Percentiles rank a stretch among this genome's conserved stretches.
phyloP scores from a whole-genome alignment of 2,888 invertebrate species.

The Diaprepes abbreviatus region DNA sequence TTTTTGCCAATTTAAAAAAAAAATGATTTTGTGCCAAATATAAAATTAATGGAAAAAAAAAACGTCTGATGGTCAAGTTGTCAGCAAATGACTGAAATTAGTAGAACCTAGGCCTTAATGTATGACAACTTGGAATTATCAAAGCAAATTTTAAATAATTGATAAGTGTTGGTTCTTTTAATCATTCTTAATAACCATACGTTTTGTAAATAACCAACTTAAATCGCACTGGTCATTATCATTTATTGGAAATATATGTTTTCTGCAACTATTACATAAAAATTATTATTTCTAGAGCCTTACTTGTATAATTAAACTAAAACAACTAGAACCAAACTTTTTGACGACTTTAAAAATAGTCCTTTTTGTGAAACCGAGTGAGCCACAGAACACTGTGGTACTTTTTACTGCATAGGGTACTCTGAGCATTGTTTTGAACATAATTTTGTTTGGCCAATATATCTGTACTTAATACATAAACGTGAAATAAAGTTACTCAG shows the following conservation, averaged over 20 bases:
- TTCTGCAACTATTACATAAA: not conserved
- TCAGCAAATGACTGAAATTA: not conserved
- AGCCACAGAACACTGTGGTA: slow-evolving; percentile 9
- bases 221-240: too few species aligned
- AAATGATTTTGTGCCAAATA: not conserved
- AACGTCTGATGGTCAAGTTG: not conserved
- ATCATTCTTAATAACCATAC: not conserved
- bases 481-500: slow-evolving; percentile 29
- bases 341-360: slow-evolving; percentile 34
- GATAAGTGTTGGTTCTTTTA: too few species aligned
- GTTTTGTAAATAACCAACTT: too few species aligned
- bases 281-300: slow-evolving; percentile 5
- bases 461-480: slow-evolving; percentile 42
- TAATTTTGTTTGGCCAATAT: slow-evolving; percentile 34
- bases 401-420: slow-evolving; percentile 22
- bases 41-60: not conserved
- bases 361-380: not conserved
- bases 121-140: not conserved
- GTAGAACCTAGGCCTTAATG: slow-evolving; percentile 1
- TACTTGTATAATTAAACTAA: not conserved
- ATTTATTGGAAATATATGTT: too few species aligned
- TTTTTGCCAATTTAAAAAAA: not conserved
- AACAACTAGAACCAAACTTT: slow-evolving; percentile 39
- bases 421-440: slow-evolving; percentile 20
- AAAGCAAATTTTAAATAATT: not conserved